Conservation (phyloP, 2,888 invertebrate species). For the Petrophora chlorosata region DNA sequence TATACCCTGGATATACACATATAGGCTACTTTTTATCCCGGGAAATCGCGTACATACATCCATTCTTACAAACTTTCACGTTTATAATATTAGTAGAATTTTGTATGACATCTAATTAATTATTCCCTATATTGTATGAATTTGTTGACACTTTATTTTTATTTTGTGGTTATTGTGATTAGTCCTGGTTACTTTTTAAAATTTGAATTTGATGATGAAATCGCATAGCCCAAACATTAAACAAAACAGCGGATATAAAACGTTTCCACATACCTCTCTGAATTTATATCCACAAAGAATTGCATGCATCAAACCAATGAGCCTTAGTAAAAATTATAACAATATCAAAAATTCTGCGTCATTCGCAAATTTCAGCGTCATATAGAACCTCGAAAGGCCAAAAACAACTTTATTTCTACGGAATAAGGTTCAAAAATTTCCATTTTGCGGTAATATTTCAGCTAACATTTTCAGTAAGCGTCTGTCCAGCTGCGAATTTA, state of each 20-base stretch:
- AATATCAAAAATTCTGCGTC: slow-evolving; percentile 13
- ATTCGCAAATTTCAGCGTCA: slow-evolving; percentile 6
- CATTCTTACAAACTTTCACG: no score
- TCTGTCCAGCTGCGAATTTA: slow-evolving; percentile 40
- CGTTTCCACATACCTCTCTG: neutral
- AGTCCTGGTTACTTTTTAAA: no score
- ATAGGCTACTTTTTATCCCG: no score
- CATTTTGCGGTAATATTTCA: slow-evolving; percentile 21
- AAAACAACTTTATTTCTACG: neutral
- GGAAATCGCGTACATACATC: no score
- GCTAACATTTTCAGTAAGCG: slow-evolving; percentile 31
- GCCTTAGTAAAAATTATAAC: slow-evolving; percentile 16
- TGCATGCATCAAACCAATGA: slow-evolving; percentile 19
- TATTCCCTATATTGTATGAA: no score
- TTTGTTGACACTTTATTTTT: no score
- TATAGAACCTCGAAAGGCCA: neutral
- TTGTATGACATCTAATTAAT: no score
- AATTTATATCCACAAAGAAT: slow-evolving; percentile 14
- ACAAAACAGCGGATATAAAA: neutral
- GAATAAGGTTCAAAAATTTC: slow-evolving; percentile 1
- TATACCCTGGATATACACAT: no score
- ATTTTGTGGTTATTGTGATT: no score
- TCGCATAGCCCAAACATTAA: no score
- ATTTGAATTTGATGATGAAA: no score
- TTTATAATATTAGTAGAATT: no score